Evolutionary conservation across 2,113 vertebrate genomes (phyloP).

Genomic region (Crotalus horridus): DNA sequence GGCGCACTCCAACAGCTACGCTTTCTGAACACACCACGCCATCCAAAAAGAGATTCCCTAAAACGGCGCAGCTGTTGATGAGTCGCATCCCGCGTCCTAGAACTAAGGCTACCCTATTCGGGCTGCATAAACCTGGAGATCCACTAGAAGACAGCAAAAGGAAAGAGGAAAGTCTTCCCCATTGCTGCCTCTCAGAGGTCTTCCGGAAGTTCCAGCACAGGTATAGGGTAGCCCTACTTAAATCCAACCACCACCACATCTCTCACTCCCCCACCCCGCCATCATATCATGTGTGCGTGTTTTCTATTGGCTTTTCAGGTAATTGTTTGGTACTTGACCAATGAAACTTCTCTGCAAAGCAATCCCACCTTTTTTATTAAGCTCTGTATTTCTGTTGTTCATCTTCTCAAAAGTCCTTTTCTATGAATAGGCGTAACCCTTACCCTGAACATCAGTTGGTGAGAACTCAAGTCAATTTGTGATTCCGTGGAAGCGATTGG

Average conservation of each 20-base stretch:
- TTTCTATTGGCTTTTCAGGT: background rate
- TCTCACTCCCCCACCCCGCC: too few relatives aligned
- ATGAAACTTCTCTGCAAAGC: rapidly evolving
- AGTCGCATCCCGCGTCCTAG: too few relatives aligned
- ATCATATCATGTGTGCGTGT: rapidly evolving
- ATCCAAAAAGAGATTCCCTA: background rate
- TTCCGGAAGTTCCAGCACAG: background rate
- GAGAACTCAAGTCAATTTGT: background rate
- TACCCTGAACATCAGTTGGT: rapidly evolving
- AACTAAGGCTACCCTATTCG: too few relatives aligned
- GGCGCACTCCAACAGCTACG: too few relatives aligned
- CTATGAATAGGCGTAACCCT: conserved; percentile 2
- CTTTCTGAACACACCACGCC: too few relatives aligned
- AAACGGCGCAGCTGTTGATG: background rate
- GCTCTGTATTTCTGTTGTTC: background rate
- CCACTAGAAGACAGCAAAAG: background rate
- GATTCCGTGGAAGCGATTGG: conserved; percentile 23
- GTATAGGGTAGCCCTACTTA: too few relatives aligned
- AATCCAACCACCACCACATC: rapidly evolving
- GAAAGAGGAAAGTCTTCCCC: background rate
- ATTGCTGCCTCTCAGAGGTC: background rate
- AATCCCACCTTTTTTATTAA: background rate
- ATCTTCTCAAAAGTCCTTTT: background rate
- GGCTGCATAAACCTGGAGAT: background rate
- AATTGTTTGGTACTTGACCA: rapidly evolving